Base-by-base conservation (phyloP, 1,140 invertebrate species). In the Micrasema minimum region DNA sequence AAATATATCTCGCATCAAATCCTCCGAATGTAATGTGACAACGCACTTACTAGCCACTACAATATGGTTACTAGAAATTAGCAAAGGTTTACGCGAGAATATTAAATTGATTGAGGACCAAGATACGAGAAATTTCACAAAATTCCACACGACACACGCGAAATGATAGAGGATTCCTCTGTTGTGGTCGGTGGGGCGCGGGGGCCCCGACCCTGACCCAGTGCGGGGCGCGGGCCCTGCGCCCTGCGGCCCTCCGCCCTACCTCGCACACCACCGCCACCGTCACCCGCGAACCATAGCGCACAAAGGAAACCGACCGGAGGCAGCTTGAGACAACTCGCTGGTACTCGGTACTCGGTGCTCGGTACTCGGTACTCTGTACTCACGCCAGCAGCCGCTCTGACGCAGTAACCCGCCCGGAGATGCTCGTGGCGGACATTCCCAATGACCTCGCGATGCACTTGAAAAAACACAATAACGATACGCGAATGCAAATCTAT, bases 391-490 rank as follows among this genome's bases (percentile, higher is more conserved):
- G 46, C 11, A 16, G 18, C 46, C 46, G 46, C 16, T 20, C 23
- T 26, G 31, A 55, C 12, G 23, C 22, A 53, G 3, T 31, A 35
- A 53, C 20, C 12, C 51, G n/a, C 23, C 51, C 51, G 48, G 26
- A 55, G 26, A 55, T 55, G 51, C 22, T 31, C 55, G 16, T 31
- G 55, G 35, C 55, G 55, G 16, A 59, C 55, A 59, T 59, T 64
- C 61, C 6, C 22, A 26, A 38, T 31, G 64, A 66, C 64, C 64
- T 66, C 64, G 64, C 64, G 64, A 51, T 66, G 64, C 64, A 66
- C 64, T 66, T 66, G 64, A 53, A 53, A 66, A 64, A 45, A 64
- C 59, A 64, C 59, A 64, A 64, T 64, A 46, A 64, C 59, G 59
- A 46, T 46, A 38, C 18, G 55, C 55, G 55, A 38, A 59, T 59